A percentile compares a stretch with the other conserved stretches of the same genome.
Evolutionary conservation across 2,797 vertebrate species (phyloP).

Genomic region (Darevskia nairensis): DNA sequence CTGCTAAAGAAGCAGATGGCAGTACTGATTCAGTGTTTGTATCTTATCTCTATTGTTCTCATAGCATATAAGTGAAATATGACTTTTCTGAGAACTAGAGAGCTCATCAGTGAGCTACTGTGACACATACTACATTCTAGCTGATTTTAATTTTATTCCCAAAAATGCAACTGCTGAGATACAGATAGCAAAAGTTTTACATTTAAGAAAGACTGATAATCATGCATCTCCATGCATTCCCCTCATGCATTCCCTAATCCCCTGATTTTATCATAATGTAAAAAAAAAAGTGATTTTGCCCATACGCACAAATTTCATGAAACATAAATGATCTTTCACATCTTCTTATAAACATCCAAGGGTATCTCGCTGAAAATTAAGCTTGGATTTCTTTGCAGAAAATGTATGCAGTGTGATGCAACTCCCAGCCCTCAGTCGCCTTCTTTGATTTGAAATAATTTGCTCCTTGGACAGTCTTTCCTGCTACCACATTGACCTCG

Average conservation of each 20-base stretch:
- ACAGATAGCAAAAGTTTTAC: not conserved
- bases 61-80: conserved; percentile 44
- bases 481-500: not conserved
- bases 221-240: not conserved
- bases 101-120: conserved; percentile 45
- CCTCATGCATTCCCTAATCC: not conserved
- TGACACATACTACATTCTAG: conserved; percentile 33
- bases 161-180: not conserved
- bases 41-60: conserved; percentile 36
- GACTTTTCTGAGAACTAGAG: conserved; percentile 47
- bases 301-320: not conserved
- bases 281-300: not conserved
- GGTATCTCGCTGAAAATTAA: not conserved
- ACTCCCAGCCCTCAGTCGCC: not conserved
- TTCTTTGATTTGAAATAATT: conserved; percentile 25
- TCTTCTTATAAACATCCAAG: not conserved
- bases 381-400: conserved; percentile 11
- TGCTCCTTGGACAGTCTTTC: not conserved
- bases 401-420: not conserved
- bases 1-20: conserved; percentile 35
- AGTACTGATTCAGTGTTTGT: conserved; percentile 41
- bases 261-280: not conserved
- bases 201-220: not conserved
- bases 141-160: conserved; percentile 12
- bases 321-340: not conserved